These are phyloP conservation scores for Campaea margaritaria DNA, from an alignment of 2,888 invertebrate genomes.

Conservation along the genomic window DNA sequence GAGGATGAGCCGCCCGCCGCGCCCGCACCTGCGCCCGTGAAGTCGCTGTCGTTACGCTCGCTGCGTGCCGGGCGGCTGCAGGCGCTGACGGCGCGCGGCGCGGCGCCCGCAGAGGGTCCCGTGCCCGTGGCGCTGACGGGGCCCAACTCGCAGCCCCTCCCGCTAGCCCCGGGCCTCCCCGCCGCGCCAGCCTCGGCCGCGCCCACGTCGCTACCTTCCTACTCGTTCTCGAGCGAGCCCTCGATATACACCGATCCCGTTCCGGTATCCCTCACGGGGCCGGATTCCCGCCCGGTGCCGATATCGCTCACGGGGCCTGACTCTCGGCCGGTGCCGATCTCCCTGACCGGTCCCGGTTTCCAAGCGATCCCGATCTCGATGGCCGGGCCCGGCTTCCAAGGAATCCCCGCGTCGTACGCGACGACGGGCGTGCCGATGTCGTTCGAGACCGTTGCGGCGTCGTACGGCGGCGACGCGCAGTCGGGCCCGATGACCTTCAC, in stretches of 20 bases:
- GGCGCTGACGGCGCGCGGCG: not conserved
- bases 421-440: conserved; percentile 5
- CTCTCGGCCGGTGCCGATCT: conserved; percentile 28
- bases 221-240: conserved; percentile 3
- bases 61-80: not conserved
- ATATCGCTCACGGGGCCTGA: conserved; percentile 23
- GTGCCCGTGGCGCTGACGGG: conserved; percentile 27
- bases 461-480: not conserved
- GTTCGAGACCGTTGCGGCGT: conserved; percentile 1
- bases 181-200: conserved; percentile 1
- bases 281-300: conserved; percentile 22
- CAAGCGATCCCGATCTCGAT: conserved; percentile 30
- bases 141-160: conserved; percentile 13
- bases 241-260: conserved; percentile 12
- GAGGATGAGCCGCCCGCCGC: conserved; percentile 58
- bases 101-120: conserved; percentile 16
- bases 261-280: conserved; percentile 18
- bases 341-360: conserved; percentile 30
- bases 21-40: not conserved
- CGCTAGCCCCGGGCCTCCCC: conserved; percentile 4
- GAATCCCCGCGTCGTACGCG: not conserved
- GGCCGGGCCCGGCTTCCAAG: conserved; percentile 8
- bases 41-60: not conserved
- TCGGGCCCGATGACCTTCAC: conserved; percentile 11
- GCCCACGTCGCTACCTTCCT: not conserved